Base-by-base conservation (phyloP, 2,797 vertebrate species). In the Pseudochaenichthys georgianus region DNA sequence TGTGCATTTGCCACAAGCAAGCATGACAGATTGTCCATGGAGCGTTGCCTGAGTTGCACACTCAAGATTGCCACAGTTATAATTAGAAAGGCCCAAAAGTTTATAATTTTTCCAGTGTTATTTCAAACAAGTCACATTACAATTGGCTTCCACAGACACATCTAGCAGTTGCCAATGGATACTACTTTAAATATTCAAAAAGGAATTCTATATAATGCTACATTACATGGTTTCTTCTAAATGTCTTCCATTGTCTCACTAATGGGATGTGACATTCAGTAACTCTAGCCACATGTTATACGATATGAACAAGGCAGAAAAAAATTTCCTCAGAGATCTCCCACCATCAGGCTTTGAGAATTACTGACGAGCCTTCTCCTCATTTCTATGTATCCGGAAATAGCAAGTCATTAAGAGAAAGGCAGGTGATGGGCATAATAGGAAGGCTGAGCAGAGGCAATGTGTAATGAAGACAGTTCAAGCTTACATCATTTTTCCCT, bases 381-480 rank as follows among this genome's bases (percentile, higher is more conserved):
- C 83, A 89, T 91, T 88, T 93, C 86, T 86, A 74, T 58, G 74
- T 73, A 73, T 88, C 91, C 90, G 88, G 88, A 93, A 95, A 95
- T 95, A 95, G 93, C 85, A 91, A 93, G 93, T 93, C 91, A 95
- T 95, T 95, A 95, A 85, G 83, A 87, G 82, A 86, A 88, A 91
- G 88, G 91, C 92, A 93, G 93, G 92, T 94, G 93, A 95, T 77
- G 83, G 87, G 81, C 88, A 89, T 92, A 94, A 94, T 90, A 92
- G 83, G 83, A 86, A 75, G 84, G 78, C 86, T 84, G 84, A 82
- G 86, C 85, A 80, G 85, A 90, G 81, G 78, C 79, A 19, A 84
- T 70, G 73, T 73, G 87, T 92, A 90, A 93, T 92, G 89, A 91
- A 92, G 84, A 84, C 80, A 83, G 81, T 88, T 89, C 82, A 92